phyloP scores from a whole-genome alignment of 2,113 vertebrate species.

The Gadus chalcogrammus region DNA sequence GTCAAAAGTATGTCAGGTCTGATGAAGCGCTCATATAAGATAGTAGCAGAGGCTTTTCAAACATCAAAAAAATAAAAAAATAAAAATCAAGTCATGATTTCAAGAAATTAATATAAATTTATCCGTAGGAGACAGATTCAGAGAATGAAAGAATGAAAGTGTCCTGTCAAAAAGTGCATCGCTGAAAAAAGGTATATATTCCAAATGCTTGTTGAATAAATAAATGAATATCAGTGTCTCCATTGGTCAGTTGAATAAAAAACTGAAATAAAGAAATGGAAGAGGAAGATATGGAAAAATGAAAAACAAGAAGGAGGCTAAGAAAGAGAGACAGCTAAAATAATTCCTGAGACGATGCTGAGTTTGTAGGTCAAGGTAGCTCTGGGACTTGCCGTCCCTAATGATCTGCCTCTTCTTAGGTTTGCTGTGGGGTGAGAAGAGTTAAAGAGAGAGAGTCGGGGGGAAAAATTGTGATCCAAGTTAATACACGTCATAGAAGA shows the following conservation, averaged over 20 bases:
- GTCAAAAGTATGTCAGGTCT: constrained; percentile 1
- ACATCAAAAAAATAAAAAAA: too few species aligned
- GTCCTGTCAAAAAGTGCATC: too few species aligned
- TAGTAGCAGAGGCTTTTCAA: too few species aligned
- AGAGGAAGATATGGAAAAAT: constrained; percentile 4
- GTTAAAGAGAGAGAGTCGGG: neutral
- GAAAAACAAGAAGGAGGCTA: neutral
- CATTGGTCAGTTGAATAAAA: too few species aligned
- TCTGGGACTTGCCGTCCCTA: constrained; percentile 37
- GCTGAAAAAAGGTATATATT: too few species aligned
- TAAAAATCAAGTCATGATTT: too few species aligned
- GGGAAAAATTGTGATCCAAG: constrained; percentile 4
- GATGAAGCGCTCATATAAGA: constrained; percentile 2
- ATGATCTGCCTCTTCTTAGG: constrained; percentile 43
- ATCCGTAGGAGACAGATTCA: neutral
- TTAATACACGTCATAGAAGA: neutral
- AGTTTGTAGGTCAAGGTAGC: neutral
- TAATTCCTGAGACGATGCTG: neutral
- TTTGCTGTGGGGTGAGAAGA: constrained; percentile 15
- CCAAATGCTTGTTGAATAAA: too few species aligned
- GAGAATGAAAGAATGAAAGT: neutral
- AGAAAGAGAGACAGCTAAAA: neutral
- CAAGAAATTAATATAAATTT: too few species aligned
- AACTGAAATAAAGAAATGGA: neutral
- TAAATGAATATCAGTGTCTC: too few species aligned